These are phyloP conservation scores for Megalops cyprinoides DNA, from an alignment of 2,797 vertebrate genomes.

Conservation along the genomic window DNA sequence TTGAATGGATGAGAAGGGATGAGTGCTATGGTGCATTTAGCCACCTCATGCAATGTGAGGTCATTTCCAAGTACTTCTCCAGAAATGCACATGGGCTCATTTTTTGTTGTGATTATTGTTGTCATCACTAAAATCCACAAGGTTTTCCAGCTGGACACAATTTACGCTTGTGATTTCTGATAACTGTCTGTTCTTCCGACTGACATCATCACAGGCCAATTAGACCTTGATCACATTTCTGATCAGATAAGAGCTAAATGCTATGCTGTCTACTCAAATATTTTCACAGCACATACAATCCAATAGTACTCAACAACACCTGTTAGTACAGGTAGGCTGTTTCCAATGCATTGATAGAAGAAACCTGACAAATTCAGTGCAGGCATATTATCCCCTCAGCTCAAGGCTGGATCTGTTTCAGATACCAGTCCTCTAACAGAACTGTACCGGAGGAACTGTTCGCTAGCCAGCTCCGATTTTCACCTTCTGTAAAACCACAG, in stretches of 20 bases:
- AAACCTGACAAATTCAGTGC: not conserved
- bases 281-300: not conserved
- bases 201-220: constrained; percentile 46
- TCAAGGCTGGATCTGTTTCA: constrained; percentile 21
- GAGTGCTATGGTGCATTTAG: constrained; percentile 43
- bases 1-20: constrained; percentile 13
- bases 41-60: constrained; percentile 65
- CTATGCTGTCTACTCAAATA: constrained; percentile 13
- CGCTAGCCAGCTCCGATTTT: too few species aligned
- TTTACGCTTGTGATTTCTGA: constrained; percentile 57
- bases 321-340: constrained; percentile 14
- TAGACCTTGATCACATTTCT: not conserved
- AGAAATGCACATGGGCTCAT: constrained; percentile 57
- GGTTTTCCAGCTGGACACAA: constrained; percentile 58
- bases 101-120: constrained; percentile 62
- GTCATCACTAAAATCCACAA: constrained; percentile 55
- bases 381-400: constrained; percentile 3
- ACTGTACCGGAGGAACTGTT: too few species aligned
- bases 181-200: constrained; percentile 52
- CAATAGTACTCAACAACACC: not conserved
- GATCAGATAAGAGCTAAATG: not conserved
- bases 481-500: too few species aligned
- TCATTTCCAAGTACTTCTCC: constrained; percentile 63
- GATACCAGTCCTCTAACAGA: constrained; percentile 14
- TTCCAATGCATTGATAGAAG: not conserved